Percentiles rank a stretch among this genome's conserved stretches.
These are phyloP conservation scores for Columba janthina DNA, from an alignment of 2,113 vertebrate genomes.

Conservation along the genomic window DNA sequence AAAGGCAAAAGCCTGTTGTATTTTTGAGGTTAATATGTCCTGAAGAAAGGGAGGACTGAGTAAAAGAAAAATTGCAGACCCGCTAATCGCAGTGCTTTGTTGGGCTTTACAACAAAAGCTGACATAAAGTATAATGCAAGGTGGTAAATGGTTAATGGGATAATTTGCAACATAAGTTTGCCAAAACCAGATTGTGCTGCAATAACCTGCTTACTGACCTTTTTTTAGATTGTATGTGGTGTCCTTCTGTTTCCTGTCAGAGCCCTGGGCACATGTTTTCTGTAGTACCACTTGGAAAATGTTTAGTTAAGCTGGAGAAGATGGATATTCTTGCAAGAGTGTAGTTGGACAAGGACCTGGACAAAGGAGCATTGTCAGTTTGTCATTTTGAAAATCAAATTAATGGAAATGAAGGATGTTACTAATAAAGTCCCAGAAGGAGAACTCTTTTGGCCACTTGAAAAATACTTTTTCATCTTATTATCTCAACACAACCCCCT, in stretches of 20 bases:
- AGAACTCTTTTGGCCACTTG: background rate
- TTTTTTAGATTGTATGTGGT: background rate
- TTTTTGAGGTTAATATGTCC: background rate
- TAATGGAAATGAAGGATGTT: background rate
- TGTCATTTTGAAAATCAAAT: background rate
- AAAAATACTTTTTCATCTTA: background rate
- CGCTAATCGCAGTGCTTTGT: background rate
- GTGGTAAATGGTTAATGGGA: background rate
- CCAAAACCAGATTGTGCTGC: background rate
- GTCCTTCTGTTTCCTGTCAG: background rate
- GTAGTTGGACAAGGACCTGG: background rate
- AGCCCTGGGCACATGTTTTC: background rate
- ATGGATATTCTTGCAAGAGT: background rate
- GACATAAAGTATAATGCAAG: background rate
- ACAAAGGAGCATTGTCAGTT: background rate
- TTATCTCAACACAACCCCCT: background rate
- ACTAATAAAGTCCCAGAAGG: background rate
- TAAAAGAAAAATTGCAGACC: background rate
- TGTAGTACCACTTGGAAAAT: constrained; percentile 6
- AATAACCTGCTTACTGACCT: background rate
- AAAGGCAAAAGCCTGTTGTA: rapidly evolving
- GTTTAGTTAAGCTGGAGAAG: background rate
- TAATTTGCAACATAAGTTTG: background rate
- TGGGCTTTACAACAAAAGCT: background rate
- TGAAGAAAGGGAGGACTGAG: background rate